Evolutionary conservation across 1,140 invertebrate species (phyloP).

Genomic region (Bilobella aurantiaca): DNA sequence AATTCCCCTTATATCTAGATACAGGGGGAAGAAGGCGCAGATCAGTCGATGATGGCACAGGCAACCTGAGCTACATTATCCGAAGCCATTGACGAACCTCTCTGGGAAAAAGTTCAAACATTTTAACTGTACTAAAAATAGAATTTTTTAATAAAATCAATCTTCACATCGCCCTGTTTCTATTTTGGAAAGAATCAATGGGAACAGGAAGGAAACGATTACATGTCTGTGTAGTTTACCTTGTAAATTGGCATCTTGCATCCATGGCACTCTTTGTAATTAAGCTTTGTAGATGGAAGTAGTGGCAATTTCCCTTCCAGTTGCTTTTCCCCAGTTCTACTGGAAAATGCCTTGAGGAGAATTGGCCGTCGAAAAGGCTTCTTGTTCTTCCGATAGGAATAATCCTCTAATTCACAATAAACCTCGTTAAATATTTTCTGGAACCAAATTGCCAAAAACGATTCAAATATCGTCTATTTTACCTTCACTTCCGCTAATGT

Average conservation of each 20-base stretch:
- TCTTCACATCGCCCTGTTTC: neutral
- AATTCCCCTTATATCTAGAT: neutral
- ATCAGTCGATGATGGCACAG: neutral
- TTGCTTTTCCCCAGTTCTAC: too few relatives aligned
- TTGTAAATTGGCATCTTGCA: neutral
- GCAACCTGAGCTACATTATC: neutral
- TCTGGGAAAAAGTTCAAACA: neutral
- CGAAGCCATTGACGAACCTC: neutral
- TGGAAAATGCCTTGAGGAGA: neutral
- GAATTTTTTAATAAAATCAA: neutral
- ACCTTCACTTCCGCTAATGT: too few relatives aligned
- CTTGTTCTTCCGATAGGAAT: neutral
- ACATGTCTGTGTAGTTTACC: neutral
- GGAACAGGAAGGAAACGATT: neutral
- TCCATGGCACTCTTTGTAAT: neutral
- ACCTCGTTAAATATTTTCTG: neutral
- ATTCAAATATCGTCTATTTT: too few relatives aligned
- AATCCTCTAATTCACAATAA: neutral
- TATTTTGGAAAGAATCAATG: neutral
- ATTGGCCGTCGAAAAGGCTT: neutral
- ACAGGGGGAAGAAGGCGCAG: neutral
- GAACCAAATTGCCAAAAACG: too few relatives aligned
- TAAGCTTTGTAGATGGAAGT: neutral
- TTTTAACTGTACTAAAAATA: neutral
- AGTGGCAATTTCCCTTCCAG: neutral